Percentiles rank a stretch among this genome's conserved stretches.
Conservation (phyloP, 2,888 invertebrate species). For the Adelognathus sp. region DNA sequence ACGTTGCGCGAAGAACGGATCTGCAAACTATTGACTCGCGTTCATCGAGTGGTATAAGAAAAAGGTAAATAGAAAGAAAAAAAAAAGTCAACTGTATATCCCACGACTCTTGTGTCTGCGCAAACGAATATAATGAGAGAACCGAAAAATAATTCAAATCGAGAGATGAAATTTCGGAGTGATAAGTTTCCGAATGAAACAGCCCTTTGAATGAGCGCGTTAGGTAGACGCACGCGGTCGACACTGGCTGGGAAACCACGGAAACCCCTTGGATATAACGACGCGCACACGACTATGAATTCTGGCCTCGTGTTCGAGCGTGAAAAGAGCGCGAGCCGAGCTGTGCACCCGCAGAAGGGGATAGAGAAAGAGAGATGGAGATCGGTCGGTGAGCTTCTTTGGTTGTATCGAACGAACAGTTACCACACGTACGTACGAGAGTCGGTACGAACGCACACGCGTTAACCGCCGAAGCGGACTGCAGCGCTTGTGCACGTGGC, state of each 20-base stretch:
- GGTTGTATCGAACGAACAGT: neutral
- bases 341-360: neutral
- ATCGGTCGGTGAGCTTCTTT: neutral
- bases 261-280: conserved; percentile 60
- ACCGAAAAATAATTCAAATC: neutral
- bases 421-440: neutral
- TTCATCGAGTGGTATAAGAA: neutral
- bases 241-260: conserved; percentile 64
- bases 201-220: neutral
- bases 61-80: no score
- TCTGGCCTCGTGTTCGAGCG: neutral
- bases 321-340: neutral
- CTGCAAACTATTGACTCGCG: neutral
- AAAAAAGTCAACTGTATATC: neutral
- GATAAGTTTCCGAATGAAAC: neutral
- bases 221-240: conserved; percentile 13
- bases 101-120: neutral
- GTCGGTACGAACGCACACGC: neutral
- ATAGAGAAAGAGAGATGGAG: neutral
- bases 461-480: neutral
- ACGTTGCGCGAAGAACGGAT: neutral
- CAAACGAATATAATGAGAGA: neutral
- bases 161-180: neutral
- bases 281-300: conserved; percentile 32
- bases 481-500: neutral